phyloP scores from a whole-genome alignment of 2,113 vertebrate species.

The Ammospiza nelsoni region DNA sequence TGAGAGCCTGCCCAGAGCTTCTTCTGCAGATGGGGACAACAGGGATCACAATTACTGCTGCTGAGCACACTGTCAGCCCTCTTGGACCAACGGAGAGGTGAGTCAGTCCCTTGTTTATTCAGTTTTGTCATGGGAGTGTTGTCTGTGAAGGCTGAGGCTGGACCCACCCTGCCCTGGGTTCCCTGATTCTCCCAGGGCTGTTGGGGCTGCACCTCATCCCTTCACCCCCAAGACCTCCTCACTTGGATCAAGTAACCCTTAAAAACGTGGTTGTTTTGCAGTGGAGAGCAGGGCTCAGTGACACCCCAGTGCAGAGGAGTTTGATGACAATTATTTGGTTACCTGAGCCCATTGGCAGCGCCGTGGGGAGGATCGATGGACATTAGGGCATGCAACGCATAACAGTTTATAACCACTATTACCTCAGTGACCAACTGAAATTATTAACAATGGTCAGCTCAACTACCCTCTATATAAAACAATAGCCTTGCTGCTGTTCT shows the following conservation, averaged over 20 bases:
- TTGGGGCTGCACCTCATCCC: neutral
- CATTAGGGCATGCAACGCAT: neutral
- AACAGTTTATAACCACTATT: neutral
- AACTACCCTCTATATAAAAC: neutral
- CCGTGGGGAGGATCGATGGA: neutral
- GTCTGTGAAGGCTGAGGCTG: neutral
- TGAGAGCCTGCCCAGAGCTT: neutral
- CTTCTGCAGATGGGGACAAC: neutral
- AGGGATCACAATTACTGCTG: neutral
- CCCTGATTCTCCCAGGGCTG: neutral
- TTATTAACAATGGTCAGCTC: slow-evolving; percentile 3
- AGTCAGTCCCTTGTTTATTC: neutral
- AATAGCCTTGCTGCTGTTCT: neutral
- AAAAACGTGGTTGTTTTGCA: neutral
- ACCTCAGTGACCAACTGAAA: neutral
- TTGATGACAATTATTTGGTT: neutral
- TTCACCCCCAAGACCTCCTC: neutral
- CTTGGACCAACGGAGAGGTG: neutral
- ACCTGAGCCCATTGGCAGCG: neutral
- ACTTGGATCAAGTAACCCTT: neutral
- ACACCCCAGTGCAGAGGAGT: neutral
- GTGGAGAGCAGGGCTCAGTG: neutral
- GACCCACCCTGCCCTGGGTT: neutral
- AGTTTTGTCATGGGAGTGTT: neutral
- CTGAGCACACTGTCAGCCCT: neutral